Conservation (phyloP, 2,888 invertebrate genomes). For the Leptinotarsa tumamoca region DNA sequence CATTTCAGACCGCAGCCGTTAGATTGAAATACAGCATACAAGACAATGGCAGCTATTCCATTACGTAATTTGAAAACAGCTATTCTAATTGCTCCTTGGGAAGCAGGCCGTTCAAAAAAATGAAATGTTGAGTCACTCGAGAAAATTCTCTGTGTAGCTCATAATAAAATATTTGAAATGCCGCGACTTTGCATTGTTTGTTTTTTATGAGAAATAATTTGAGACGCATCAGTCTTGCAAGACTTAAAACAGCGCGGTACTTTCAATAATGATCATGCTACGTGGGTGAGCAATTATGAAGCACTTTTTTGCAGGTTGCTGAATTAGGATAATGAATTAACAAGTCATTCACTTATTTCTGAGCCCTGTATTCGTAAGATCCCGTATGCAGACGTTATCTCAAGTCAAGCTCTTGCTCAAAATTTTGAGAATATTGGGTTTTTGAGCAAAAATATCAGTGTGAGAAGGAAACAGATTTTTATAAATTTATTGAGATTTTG, state of each 20-base stretch:
- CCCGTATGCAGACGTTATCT: too few relatives aligned
- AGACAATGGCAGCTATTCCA: background rate
- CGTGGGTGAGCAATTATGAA: too few relatives aligned
- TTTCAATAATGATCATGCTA: too few relatives aligned
- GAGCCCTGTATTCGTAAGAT: too few relatives aligned
- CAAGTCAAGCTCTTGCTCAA: too few relatives aligned
- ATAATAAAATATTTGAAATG: background rate
- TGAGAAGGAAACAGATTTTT: too few relatives aligned
- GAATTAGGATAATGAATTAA: constrained; percentile 1
- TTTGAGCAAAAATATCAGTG: too few relatives aligned
- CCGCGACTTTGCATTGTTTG: background rate
- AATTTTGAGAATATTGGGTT: too few relatives aligned
- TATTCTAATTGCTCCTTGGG: constrained; percentile 4
- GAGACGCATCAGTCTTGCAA: background rate
- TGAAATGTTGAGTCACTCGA: background rate
- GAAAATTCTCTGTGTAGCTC: background rate
- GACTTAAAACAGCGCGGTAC: too few relatives aligned
- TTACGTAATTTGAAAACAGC: constrained; percentile 7
- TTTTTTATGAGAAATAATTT: background rate
- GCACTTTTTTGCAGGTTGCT: background rate
- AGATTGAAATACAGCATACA: background rate
- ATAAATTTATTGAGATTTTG: too few relatives aligned
- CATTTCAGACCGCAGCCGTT: background rate
- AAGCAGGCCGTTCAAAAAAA: constrained; percentile 2
- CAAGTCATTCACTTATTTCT: background rate